These are phyloP conservation scores for Setophaga petechia DNA, from an alignment of 2,113 vertebrate species.

Conservation along the genomic window DNA sequence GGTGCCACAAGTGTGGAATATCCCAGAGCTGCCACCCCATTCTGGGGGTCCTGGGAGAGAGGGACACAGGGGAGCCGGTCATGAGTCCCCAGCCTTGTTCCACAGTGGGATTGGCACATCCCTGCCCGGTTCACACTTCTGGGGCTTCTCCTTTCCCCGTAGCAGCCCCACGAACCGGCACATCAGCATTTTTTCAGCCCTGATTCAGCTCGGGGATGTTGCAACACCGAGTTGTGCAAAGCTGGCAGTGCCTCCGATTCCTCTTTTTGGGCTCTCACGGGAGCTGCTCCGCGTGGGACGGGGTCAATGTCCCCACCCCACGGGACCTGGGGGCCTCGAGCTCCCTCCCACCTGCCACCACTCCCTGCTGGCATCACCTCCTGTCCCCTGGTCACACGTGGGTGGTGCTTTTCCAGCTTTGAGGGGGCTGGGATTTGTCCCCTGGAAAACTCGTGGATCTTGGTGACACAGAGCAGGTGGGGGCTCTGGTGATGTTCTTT, in stretches of 20 bases:
- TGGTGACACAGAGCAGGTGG: rapidly evolving
- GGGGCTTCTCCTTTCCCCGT: not conserved
- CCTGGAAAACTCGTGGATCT: rapidly evolving
- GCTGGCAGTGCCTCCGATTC: not conserved
- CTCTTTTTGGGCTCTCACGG: not conserved
- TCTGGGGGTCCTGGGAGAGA: rapidly evolving
- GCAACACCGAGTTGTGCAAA: not conserved
- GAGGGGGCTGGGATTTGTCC: not conserved
- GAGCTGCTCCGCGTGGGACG: rapidly evolving
- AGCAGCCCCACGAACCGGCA: rapidly evolving
- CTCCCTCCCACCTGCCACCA: not conserved
- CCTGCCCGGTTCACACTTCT: rapidly evolving
- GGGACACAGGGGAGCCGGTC: rapidly evolving
- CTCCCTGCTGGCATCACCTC: not conserved
- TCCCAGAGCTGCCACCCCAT: not conserved
- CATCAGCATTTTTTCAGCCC: conserved; percentile 45
- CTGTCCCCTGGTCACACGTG: rapidly evolving
- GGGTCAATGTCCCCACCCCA: not conserved
- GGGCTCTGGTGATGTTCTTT: not conserved
- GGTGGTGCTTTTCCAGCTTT: not conserved
- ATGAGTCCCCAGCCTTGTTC: not conserved
- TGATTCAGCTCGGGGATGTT: not conserved
- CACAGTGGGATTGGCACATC: not conserved
- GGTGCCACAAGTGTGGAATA: rapidly evolving
- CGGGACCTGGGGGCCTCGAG: rapidly evolving